Percentiles rank a stretch among this genome's conserved stretches.
phyloP scores from a whole-genome alignment of 2,113 vertebrate genomes.

The Marmota flaviventris region DNA sequence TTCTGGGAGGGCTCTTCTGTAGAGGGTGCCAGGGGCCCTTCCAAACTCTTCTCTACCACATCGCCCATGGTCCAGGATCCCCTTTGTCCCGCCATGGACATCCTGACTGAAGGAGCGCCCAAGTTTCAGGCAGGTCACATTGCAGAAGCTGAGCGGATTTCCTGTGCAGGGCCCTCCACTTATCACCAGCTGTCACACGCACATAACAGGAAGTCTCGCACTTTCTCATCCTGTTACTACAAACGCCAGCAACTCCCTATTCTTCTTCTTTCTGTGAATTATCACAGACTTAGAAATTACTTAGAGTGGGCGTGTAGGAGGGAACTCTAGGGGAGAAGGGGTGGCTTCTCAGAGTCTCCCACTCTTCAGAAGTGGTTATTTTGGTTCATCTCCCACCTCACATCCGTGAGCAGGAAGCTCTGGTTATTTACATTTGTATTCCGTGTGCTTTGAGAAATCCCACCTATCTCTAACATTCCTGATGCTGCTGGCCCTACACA shows the following conservation, averaged over 20 bases:
- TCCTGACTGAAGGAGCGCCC: slow-evolving; percentile 83
- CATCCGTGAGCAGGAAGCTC: slow-evolving; percentile 67
- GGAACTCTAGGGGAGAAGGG: not conserved
- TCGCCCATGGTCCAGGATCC: slow-evolving; percentile 90
- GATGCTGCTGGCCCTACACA: not conserved
- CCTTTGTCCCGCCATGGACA: slow-evolving; percentile 82
- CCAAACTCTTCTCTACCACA: slow-evolving; percentile 92
- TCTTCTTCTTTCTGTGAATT: slow-evolving; percentile 80
- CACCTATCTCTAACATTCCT: not conserved
- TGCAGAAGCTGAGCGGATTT: slow-evolving; percentile 91
- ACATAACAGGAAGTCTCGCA: slow-evolving; percentile 93
- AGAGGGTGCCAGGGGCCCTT: slow-evolving; percentile 82
- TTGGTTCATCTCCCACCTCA: slow-evolving; percentile 48
- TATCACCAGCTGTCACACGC: slow-evolving; percentile 92
- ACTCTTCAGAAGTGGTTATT: slow-evolving; percentile 36
- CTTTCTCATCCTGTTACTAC: slow-evolving; percentile 92
- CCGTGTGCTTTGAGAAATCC: not conserved
- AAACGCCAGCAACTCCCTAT: slow-evolving; percentile 83
- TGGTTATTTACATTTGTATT: not conserved
- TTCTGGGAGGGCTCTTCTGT: slow-evolving; percentile 81
- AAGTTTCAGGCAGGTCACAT: slow-evolving; percentile 85
- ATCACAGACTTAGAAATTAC: slow-evolving; percentile 76
- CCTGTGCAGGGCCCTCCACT: slow-evolving; percentile 90
- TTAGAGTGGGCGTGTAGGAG: slow-evolving; percentile 66
- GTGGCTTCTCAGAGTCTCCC: not conserved